A percentile compares a stretch with the other conserved stretches of the same genome.
phyloP scores from a whole-genome alignment of 2,888 invertebrate genomes.

The Hymenopus coronatus region DNA sequence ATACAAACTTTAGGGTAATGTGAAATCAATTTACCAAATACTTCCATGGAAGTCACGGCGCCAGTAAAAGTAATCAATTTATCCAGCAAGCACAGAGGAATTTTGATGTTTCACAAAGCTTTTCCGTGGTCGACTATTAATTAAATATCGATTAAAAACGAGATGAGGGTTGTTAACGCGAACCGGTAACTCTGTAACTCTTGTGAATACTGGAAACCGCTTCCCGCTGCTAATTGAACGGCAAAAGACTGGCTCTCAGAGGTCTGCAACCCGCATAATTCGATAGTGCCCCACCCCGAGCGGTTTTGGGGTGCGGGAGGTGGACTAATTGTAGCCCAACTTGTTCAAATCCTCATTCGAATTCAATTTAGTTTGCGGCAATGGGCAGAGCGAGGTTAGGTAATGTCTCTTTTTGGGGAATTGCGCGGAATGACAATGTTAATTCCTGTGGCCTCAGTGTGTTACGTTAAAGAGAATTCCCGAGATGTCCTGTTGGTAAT shows the following conservation, averaged over 20 bases:
- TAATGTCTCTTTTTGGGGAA: background rate
- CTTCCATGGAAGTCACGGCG: background rate
- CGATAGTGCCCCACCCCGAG: background rate
- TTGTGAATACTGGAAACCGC: background rate
- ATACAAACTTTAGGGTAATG: no score
- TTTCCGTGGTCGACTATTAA: background rate
- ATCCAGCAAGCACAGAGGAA: background rate
- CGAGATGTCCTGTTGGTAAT: background rate
- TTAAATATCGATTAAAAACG: background rate
- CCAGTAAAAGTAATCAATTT: background rate
- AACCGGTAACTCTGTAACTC: background rate
- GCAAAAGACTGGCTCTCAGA: background rate
- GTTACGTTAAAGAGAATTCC: background rate
- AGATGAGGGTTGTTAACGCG: background rate
- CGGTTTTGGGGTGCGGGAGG: background rate
- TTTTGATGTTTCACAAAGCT: background rate
- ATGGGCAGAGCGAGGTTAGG: background rate
- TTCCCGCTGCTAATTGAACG: background rate
- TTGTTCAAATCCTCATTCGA: background rate
- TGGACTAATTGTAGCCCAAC: background rate
- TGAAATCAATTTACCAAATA: background rate
- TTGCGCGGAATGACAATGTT: background rate
- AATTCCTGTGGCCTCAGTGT: background rate
- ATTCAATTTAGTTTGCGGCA: background rate
- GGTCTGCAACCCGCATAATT: background rate